Evolutionary conservation across 2,888 invertebrate species (phyloP), one percentile per base, ranked within the genome.

Genomic region (Celastrina argiolus): DNA sequence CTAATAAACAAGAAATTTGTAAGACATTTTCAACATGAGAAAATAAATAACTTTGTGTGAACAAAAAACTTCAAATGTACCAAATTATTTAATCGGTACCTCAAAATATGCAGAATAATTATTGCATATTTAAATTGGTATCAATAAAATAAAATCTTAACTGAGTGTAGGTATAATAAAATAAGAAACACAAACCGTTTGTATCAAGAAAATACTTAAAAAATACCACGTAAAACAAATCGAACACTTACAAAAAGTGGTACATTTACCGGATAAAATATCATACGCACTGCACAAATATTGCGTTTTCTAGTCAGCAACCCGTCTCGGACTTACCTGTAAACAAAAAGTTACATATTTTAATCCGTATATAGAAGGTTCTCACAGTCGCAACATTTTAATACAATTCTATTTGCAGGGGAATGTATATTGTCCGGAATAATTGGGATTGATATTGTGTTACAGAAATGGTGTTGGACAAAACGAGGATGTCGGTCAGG

Each of bases 241-340:
- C 1, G 10, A 45, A 18, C 18, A 10, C 16, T 10, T 5, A 45
- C 16, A 18, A 8, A 18, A 45, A 45, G 16, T 18, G 8, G 22
- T 26, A 51, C 51, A 10, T 45, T 45, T 8, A 22, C 22, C 22
- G 67, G 68, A 67, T 70, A 71, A 70, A 69, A 69, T 67, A 72
- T 70, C 66, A 69, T 70, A 69, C 71, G 63, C 69, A 71, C 66
- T 42, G 41, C 28, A 71, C 71, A 71, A 69, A 73, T 73, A 72
- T 71, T 67, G 67, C 70, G 73, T 73, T 69, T 71, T 73, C 71
- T 71, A 71, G 72, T 71, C 68, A 69, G 71, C 70, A 69, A 72
- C 73, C 70, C 56, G 72, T 73, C 66, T 59, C 63, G 68, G 69
- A 75, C 75, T 75, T 75, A 75, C 75, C 75, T 75, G 75, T 61